Conservation (phyloP, 2,113 vertebrate species). For the Noturus placidus region DNA sequence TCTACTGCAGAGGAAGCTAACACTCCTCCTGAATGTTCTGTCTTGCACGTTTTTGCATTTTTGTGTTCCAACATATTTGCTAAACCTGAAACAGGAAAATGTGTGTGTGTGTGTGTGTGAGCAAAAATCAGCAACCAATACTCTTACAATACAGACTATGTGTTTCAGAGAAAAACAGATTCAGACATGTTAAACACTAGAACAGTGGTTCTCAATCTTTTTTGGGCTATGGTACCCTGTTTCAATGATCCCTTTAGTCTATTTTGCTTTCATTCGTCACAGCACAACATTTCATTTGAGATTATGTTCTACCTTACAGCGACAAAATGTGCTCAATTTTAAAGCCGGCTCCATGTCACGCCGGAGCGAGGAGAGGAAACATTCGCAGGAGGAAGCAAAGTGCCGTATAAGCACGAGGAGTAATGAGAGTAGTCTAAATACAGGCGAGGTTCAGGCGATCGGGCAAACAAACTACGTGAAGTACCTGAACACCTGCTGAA, state of each 20-base stretch:
- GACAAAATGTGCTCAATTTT: not conserved
- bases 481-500: too few species aligned
- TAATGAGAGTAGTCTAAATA: too few species aligned
- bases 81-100: not conserved
- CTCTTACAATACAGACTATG: not conserved
- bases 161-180: not conserved
- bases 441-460: too few species aligned
- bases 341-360: too few species aligned
- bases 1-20: not conserved
- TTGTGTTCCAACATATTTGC: not conserved
- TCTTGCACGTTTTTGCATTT: not conserved
- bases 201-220: not conserved
- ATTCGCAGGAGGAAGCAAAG: too few species aligned
- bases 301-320: not conserved
- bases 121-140: not conserved
- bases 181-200: not conserved
- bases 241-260: not conserved
- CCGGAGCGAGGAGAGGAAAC: too few species aligned
- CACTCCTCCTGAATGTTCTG: not conserved
- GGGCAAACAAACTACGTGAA: too few species aligned
- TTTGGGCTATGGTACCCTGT: not conserved
- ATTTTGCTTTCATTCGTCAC: not conserved
- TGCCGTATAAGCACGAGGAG: too few species aligned
- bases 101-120: not conserved
- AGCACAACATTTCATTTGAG: not conserved